Conservation (phyloP, 2,113 vertebrate species). For the Meleagris gallopavo region DNA sequence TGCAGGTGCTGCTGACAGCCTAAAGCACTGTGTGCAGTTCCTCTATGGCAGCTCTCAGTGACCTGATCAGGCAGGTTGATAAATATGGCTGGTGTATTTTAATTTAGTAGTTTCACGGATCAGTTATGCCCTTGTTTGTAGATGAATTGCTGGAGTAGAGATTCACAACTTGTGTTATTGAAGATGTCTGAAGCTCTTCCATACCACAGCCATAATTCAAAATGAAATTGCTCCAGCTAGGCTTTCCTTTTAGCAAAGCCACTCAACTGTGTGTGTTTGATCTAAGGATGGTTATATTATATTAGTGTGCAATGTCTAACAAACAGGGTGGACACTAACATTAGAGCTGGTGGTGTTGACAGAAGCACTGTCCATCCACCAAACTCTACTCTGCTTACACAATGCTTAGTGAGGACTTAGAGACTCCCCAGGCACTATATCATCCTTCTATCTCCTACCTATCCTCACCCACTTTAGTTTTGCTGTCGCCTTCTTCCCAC, state of each 20-base stretch:
- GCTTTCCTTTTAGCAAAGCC: background rate
- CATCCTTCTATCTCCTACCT: background rate
- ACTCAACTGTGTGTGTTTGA: background rate
- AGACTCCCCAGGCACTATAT: background rate
- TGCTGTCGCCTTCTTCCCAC: background rate
- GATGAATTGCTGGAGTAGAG: background rate
- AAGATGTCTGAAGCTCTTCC: background rate
- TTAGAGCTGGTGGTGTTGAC: background rate
- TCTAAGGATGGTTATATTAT: background rate
- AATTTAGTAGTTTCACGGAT: background rate
- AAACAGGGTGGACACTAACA: background rate
- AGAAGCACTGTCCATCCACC: background rate
- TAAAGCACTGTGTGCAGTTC: fast-evolving
- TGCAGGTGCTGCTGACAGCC: background rate
- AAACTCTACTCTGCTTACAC: background rate
- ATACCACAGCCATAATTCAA: background rate
- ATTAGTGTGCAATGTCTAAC: background rate
- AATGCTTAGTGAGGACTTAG: background rate
- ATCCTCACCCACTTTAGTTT: background rate
- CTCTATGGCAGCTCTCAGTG: fast-evolving
- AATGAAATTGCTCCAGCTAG: background rate
- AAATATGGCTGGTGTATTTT: background rate
- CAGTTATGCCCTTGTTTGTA: background rate
- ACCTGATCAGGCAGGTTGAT: background rate
- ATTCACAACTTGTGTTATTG: background rate